Percentiles rank a stretch among this genome's conserved stretches.
Evolutionary conservation across 2,797 vertebrate species (phyloP).

Genomic region (Atherinosoma microstoma): DNA sequence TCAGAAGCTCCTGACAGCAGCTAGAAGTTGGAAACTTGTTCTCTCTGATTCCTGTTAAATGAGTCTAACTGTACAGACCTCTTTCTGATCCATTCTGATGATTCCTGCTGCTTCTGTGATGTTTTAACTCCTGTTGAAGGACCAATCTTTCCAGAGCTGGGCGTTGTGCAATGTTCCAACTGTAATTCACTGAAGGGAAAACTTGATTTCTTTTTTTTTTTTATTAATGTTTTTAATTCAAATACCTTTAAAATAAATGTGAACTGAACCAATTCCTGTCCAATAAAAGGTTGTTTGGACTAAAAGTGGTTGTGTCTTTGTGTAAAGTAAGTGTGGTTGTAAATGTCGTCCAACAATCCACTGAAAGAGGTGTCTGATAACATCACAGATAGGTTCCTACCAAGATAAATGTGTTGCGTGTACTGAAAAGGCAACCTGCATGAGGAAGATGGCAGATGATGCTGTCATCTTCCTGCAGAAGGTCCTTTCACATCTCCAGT

Average conservation of each 20-base stretch:
- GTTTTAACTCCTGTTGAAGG: conserved; percentile 11
- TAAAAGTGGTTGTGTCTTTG: background rate
- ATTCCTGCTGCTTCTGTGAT: conserved; percentile 24
- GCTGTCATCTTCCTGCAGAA: no score
- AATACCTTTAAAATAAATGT: conserved; percentile 41
- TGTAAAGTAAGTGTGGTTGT: no score
- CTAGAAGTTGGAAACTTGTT: background rate
- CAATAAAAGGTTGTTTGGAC: conserved; percentile 60
- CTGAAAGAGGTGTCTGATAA: no score
- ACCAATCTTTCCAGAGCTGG: conserved; percentile 49
- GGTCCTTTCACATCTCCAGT: no score
- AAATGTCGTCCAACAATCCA: no score
- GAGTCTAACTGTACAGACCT: background rate
- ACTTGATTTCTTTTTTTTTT: conserved; percentile 25
- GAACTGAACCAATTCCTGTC: conserved; percentile 41
- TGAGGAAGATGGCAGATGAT: no score
- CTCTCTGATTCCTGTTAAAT: background rate
- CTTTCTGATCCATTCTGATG: background rate
- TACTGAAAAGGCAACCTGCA: no score
- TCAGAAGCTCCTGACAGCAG: background rate
- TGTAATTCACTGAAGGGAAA: conserved; percentile 35
- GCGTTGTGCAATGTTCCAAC: conserved; percentile 73
- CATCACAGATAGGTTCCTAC: no score
- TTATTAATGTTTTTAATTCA: conserved; percentile 28
- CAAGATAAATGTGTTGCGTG: no score